phyloP scores from a whole-genome alignment of 2,797 vertebrate genomes.

The Danio tinwini region DNA sequence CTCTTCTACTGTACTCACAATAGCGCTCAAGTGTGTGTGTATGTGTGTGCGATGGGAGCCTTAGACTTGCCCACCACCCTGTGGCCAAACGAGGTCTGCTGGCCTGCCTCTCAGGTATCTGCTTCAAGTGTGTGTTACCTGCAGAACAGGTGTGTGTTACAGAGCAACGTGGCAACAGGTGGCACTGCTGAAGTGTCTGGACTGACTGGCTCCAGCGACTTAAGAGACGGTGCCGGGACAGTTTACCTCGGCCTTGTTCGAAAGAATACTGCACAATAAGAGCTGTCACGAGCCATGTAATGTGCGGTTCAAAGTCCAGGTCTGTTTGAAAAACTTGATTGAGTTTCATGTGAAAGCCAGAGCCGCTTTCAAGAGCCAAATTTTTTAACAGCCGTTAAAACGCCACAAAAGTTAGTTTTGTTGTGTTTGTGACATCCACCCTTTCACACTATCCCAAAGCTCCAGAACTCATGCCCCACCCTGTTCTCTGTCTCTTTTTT shows the following conservation, averaged over 20 bases:
- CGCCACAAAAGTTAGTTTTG: conserved; percentile 66
- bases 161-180: conserved; percentile 77
- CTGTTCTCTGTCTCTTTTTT: conserved; percentile 17
- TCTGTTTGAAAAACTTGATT: conserved; percentile 66
- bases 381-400: conserved; percentile 54
- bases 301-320: conserved; percentile 77
- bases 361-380: conserved; percentile 53
- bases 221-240: conserved; percentile 67
- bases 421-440: conserved; percentile 70
- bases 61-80: conserved; percentile 50
- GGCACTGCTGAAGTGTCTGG: conserved; percentile 76
- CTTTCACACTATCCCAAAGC: conserved; percentile 74
- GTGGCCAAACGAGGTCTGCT: conserved; percentile 40
- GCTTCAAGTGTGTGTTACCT: conserved; percentile 50
- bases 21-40: conserved; percentile 68
- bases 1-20: conserved; percentile 76
- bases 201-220: conserved; percentile 81
- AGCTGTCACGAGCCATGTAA: conserved; percentile 78
- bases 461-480: conserved; percentile 63
- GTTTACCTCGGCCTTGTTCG: conserved; percentile 72
- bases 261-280: conserved; percentile 77
- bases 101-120: conserved; percentile 55
- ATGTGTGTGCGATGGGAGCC: conserved; percentile 22
- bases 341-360: conserved; percentile 71
- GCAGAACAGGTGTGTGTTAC: conserved; percentile 76